phyloP scores from a whole-genome alignment of 2,797 vertebrate species.

The Centroberyx gerrardi region DNA sequence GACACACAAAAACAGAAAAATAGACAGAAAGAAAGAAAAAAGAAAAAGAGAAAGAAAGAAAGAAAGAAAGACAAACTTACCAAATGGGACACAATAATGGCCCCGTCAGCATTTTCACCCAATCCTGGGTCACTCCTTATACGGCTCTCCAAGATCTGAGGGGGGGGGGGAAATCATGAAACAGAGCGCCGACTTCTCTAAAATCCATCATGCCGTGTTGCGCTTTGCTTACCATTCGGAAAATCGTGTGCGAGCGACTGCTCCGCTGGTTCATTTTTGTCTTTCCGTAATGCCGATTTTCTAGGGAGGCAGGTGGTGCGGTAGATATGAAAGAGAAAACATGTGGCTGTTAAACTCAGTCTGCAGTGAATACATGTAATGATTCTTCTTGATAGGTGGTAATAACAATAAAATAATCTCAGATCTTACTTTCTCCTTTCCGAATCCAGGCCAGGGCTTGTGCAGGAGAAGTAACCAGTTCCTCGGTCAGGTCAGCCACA shows the following conservation, averaged over 20 bases:
- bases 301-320: constrained; percentile 73
- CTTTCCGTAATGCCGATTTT: constrained; percentile 95
- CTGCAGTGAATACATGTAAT: not conserved
- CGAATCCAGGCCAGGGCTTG: constrained; percentile 93
- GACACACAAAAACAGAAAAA: not conserved
- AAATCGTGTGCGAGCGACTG: constrained; percentile 97
- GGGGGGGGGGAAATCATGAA: not conserved
- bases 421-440: constrained; percentile 94
- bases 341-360: not conserved
- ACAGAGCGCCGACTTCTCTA: not conserved
- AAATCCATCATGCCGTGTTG: not conserved
- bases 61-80: constrained; percentile 77
- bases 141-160: constrained; percentile 95
- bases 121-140: constrained; percentile 89
- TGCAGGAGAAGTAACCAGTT: constrained; percentile 90
- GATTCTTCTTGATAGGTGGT: not conserved
- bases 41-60: not conserved
- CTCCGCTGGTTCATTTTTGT: constrained; percentile 98
- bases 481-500: constrained; percentile 94
- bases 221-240: constrained; percentile 91
- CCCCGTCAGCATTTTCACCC: constrained; percentile 90
- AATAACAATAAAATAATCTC: too few relatives aligned
- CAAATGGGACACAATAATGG: constrained; percentile 96
- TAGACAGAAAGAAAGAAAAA: not conserved
- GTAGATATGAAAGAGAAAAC: not conserved